Percentiles rank a stretch among this genome's conserved stretches.
phyloP scores from a whole-genome alignment of 2,797 vertebrate genomes.

The Pristis pectinata region DNA sequence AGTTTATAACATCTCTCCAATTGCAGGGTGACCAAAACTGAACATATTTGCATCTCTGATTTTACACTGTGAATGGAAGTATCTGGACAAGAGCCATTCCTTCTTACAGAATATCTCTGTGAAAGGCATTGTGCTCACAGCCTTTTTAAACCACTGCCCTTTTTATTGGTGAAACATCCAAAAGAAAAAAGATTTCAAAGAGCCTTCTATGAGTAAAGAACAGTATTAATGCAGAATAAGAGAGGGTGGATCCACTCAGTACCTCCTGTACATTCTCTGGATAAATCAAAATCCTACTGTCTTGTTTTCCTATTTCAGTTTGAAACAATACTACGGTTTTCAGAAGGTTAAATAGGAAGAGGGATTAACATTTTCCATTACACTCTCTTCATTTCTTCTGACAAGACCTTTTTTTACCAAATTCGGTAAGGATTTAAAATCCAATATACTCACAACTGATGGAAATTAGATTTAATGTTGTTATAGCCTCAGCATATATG shows the following conservation, averaged over 20 bases:
- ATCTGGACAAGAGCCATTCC: no score
- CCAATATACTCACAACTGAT: background rate
- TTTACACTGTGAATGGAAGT: background rate
- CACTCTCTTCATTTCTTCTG: background rate
- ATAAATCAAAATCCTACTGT: background rate
- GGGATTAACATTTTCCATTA: slow-evolving; percentile 17
- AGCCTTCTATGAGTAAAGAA: background rate
- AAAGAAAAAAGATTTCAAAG: background rate
- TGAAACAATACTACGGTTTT: background rate
- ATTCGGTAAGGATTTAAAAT: slow-evolving; percentile 3
- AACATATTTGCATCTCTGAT: no score
- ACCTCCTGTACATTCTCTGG: background rate
- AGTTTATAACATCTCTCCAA: no score
- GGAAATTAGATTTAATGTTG: slow-evolving; percentile 14
- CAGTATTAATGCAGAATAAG: background rate
- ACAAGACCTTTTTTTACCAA: background rate
- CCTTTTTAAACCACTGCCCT: background rate
- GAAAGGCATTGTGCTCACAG: background rate
- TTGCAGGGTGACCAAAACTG: no score
- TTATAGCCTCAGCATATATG: background rate
- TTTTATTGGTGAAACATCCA: background rate
- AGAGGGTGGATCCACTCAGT: no score
- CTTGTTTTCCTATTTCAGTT: background rate
- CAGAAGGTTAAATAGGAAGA: slow-evolving; percentile 8
- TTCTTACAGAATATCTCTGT: background rate